A percentile compares a stretch with the other conserved stretches of the same genome.
Conservation (phyloP, 2,113 vertebrate genomes). For the Nycticorax nycticorax region DNA sequence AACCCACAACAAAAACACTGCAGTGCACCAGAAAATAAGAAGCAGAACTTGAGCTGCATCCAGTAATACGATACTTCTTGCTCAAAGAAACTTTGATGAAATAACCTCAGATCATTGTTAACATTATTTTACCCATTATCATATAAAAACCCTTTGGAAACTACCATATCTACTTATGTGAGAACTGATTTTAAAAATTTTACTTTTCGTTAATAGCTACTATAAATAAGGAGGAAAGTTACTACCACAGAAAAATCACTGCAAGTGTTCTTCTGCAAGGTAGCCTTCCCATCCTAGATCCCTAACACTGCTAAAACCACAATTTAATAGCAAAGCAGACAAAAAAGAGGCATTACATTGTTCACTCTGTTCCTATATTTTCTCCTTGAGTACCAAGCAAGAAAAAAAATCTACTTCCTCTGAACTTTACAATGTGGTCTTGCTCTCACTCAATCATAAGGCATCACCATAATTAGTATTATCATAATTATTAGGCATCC, state of each 20-base stretch:
- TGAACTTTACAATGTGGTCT: neutral
- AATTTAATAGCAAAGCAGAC: neutral
- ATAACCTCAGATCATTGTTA: neutral
- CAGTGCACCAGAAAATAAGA: neutral
- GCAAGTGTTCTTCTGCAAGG: neutral
- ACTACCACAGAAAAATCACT: neutral
- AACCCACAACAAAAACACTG: rapidly evolving
- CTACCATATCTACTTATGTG: neutral
- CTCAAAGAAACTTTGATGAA: neutral
- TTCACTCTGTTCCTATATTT: neutral
- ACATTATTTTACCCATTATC: neutral
- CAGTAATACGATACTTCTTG: neutral
- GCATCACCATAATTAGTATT: neutral
- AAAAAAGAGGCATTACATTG: neutral
- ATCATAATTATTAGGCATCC: neutral
- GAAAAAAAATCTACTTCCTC: neutral
- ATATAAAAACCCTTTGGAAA: neutral
- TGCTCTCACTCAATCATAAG: neutral
- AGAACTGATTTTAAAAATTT: neutral
- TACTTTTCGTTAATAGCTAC: neutral
- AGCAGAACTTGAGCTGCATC: neutral
- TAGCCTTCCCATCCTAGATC: neutral
- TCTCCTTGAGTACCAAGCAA: neutral
- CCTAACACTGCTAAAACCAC: neutral
- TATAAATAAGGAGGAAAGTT: neutral